Percentiles rank a stretch among this genome's conserved stretches.
These are phyloP conservation scores for Xenus cinereus DNA, from an alignment of 2,113 vertebrate species.

Conservation along the genomic window DNA sequence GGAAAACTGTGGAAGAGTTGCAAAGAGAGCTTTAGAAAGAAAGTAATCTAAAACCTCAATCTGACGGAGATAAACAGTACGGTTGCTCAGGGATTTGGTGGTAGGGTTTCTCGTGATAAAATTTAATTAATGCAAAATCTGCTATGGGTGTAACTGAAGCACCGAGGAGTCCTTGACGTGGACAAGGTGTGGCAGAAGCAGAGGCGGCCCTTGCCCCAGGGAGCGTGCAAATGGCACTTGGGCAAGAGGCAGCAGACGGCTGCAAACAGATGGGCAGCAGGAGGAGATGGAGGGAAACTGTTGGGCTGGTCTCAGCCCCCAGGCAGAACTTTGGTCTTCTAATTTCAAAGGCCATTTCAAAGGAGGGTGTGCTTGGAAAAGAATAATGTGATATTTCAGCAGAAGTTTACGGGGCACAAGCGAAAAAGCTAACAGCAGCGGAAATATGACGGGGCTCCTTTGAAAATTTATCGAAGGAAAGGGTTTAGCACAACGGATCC, in stretches of 20 bases:
- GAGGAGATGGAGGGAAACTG: background rate
- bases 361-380: background rate
- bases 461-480: background rate
- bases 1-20: background rate
- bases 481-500: background rate
- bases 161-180: fast-evolving
- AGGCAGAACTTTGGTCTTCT: background rate
- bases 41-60: background rate
- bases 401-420: background rate
- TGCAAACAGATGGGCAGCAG: background rate
- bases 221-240: background rate
- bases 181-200: background rate
- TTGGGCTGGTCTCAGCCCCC: fast-evolving
- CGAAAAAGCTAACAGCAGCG: background rate
- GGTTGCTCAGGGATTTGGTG: background rate
- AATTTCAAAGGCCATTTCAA: background rate
- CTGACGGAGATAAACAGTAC: background rate
- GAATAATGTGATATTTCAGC: background rate
- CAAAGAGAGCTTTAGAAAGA: background rate
- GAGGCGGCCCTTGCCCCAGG: background rate
- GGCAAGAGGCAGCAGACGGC: fast-evolving
- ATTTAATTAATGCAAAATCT: background rate
- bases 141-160: background rate
- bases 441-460: background rate
- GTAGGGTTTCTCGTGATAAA: background rate